These are phyloP conservation scores for Tetranychus truncatus DNA, from an alignment of 2,888 invertebrate species.

Conservation along the genomic window DNA sequence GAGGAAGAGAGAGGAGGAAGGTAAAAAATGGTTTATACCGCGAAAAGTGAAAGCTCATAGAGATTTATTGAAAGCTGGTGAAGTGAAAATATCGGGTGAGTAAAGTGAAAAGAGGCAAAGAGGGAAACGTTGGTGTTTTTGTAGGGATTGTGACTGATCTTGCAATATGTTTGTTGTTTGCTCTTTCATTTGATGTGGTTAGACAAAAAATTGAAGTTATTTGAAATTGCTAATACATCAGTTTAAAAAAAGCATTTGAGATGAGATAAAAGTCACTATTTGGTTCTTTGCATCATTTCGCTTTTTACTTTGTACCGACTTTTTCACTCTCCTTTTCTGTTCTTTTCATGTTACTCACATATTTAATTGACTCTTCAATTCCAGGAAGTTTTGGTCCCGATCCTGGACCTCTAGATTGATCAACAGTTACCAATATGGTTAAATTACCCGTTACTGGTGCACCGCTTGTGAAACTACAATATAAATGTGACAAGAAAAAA, in stretches of 20 bases:
- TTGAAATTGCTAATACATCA: too few species aligned
- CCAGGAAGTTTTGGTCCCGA: background rate
- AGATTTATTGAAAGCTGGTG: background rate
- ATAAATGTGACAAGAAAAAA: background rate
- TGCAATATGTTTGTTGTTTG: too few species aligned
- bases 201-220: too few species aligned
- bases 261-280: too few species aligned
- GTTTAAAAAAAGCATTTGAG: too few species aligned
- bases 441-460: conserved; percentile 73
- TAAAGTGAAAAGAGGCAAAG: background rate
- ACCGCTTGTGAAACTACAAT: conserved; percentile 58
- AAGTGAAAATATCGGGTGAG: background rate
- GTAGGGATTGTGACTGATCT: too few species aligned
- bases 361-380: conserved; percentile 11
- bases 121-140: background rate
- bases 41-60: background rate
- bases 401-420: conserved; percentile 15
- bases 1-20: background rate
- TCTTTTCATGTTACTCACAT: background rate
- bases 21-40: background rate
- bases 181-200: too few species aligned
- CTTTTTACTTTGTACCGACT: too few species aligned
- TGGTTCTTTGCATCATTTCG: too few species aligned
- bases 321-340: too few species aligned
- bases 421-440: conserved; percentile 50